phyloP scores from a whole-genome alignment of 2,888 invertebrate genomes.

The Miltochrista miniata region DNA sequence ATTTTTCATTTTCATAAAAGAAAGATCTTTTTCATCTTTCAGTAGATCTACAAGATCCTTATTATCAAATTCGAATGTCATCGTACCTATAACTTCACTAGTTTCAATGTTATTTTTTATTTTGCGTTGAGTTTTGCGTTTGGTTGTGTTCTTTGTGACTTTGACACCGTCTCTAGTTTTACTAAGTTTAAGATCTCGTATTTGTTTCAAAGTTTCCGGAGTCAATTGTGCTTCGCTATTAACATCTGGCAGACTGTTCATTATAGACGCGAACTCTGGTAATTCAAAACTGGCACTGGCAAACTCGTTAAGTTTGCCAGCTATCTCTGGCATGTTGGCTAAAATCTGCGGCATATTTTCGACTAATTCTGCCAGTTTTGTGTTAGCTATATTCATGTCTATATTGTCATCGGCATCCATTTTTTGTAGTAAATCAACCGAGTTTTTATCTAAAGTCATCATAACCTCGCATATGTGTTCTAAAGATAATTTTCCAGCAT shows the following conservation, averaged over 20 bases:
- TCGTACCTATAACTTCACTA: conserved; percentile 55
- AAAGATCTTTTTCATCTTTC: conserved; percentile 64
- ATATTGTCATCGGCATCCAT: conserved; percentile 58
- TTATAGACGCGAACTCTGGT: conserved; percentile 72
- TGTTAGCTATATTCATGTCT: conserved; percentile 56
- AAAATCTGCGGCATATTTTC: conserved; percentile 76
- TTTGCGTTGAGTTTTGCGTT: conserved; percentile 67
- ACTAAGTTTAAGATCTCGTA: conserved; percentile 69
- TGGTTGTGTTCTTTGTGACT: conserved; percentile 74
- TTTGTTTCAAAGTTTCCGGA: conserved; percentile 76
- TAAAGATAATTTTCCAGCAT: conserved; percentile 55
- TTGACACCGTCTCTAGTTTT: conserved; percentile 70
- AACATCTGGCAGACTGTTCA: conserved; percentile 67
- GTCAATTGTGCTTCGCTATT: conserved; percentile 71
- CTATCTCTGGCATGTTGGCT: conserved; percentile 76
- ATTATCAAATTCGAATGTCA: conserved; percentile 68
- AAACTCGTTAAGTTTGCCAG: conserved; percentile 65
- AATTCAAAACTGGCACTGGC: conserved; percentile 68
- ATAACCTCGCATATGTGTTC: conserved; percentile 75
- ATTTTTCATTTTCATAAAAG: conserved; percentile 57
- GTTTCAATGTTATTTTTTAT: conserved; percentile 57
- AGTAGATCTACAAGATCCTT: conserved; percentile 62
- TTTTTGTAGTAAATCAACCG: conserved; percentile 65
- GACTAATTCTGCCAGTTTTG: conserved; percentile 65
- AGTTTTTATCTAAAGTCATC: conserved; percentile 71